Percentiles rank a stretch among this genome's conserved stretches.
Evolutionary conservation across 1,140 invertebrate genomes (phyloP).

Genomic region (Rhizoglyphus robini): DNA sequence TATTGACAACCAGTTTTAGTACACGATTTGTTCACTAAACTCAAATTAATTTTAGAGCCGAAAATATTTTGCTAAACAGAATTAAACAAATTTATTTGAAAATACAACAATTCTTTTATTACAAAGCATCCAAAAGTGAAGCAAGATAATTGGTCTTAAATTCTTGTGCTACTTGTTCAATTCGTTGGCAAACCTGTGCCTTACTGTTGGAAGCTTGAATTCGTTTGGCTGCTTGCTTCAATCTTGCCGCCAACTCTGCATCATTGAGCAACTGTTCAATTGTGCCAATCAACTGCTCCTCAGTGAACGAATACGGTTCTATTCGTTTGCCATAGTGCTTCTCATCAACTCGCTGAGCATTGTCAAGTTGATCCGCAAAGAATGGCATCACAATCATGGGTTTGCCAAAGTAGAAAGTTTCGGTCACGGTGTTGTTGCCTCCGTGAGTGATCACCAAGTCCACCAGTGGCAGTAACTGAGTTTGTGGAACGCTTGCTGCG

Average conservation of each 20-base stretch:
- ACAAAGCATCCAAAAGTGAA: too few species aligned
- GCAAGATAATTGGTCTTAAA: too few species aligned
- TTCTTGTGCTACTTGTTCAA: too few species aligned
- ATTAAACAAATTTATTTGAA: too few species aligned
- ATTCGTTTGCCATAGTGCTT: not conserved
- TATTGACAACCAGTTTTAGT: too few species aligned
- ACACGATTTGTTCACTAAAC: too few species aligned
- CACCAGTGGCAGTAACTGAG: slow-evolving; percentile 12
- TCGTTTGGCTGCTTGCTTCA: not conserved
- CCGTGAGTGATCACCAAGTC: too few species aligned
- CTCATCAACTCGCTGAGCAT: slow-evolving; percentile 3
- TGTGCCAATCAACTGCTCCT: not conserved
- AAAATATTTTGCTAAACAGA: too few species aligned
- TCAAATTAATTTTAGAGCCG: too few species aligned
- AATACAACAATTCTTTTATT: too few species aligned
- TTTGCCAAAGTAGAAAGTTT: not conserved
- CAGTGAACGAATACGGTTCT: not conserved
- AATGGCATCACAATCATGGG: too few species aligned
- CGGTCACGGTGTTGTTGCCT: slow-evolving; percentile 16
- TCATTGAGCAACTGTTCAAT: not conserved
- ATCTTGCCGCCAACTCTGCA: not conserved
- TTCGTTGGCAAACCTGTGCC: not conserved
- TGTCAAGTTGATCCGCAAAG: slow-evolving; percentile 12
- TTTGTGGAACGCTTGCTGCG: slow-evolving; percentile 8
- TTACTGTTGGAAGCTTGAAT: not conserved